phyloP scores from a whole-genome alignment of 2,888 invertebrate species.

The Drosophila greeni region DNA sequence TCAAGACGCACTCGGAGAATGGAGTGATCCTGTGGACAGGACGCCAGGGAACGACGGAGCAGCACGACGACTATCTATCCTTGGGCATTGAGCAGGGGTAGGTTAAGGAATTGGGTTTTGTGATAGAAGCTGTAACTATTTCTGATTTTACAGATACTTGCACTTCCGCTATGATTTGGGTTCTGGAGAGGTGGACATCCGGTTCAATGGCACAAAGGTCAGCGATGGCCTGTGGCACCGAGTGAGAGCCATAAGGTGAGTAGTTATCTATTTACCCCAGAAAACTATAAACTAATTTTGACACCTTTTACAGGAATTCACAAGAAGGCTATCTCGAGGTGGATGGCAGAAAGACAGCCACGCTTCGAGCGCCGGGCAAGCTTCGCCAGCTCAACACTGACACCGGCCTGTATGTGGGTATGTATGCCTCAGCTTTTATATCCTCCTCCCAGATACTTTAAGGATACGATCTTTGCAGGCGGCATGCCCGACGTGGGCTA shows the following conservation, averaged over 20 bases:
- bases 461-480: conserved; percentile 79
- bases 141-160: conserved; percentile 66
- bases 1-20: conserved; percentile 85
- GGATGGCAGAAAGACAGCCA: conserved; percentile 90
- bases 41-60: conserved; percentile 80
- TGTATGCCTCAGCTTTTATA: conserved; percentile 55
- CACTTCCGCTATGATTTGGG: conserved; percentile 89
- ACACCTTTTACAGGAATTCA: conserved; percentile 83
- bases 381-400: conserved; percentile 91
- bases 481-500: conserved; percentile 88
- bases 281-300: not conserved
- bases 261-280: not conserved
- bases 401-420: conserved; percentile 93
- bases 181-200: conserved; percentile 90
- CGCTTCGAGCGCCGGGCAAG: conserved; percentile 90
- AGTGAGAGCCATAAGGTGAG: conserved; percentile 85
- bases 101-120: conserved; percentile 7
- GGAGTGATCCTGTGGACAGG: conserved; percentile 94
- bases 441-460: not conserved
- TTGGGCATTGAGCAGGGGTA: conserved; percentile 89
- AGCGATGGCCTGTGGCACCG: conserved; percentile 93
- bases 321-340: conserved; percentile 92
- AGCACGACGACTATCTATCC: conserved; percentile 87
- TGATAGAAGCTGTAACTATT: not conserved
- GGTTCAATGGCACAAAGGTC: conserved; percentile 90